Percentiles rank a stretch among this genome's conserved stretches.
phyloP scores from a whole-genome alignment of 2,888 invertebrate genomes.

The Alsophila aescularia region DNA sequence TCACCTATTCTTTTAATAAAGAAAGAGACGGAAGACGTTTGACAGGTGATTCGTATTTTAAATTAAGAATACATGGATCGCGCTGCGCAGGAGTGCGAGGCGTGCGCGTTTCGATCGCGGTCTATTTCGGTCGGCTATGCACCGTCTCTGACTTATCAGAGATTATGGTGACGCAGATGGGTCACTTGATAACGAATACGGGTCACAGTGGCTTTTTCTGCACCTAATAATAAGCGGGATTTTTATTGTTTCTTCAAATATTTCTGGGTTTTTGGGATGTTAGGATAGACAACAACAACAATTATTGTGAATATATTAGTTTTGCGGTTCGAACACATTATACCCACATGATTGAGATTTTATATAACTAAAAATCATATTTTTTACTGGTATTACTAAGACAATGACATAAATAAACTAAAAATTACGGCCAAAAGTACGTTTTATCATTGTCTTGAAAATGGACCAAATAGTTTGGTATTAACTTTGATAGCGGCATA shows the following conservation, averaged over 20 bases:
- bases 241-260: background rate
- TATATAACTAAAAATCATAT: no score
- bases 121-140: constrained; percentile 77
- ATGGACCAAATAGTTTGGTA: no score
- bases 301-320: no score
- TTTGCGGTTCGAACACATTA: no score
- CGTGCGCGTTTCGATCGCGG: constrained; percentile 56
- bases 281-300: no score
- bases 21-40: constrained; percentile 30
- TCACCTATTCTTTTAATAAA: constrained; percentile 27
- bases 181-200: constrained; percentile 18
- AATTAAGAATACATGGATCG: constrained; percentile 56
- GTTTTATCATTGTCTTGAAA: no score
- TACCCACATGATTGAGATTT: no score
- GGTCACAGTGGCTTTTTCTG: constrained; percentile 6
- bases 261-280: background rate
- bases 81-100: constrained; percentile 64
- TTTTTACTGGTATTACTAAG: no score
- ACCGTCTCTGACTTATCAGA: constrained; percentile 69
- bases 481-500: no score
- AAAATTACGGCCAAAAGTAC: no score
- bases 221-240: no score
- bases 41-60: constrained; percentile 41
- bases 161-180: constrained; percentile 52
- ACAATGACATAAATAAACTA: no score